Conservation (phyloP, 2,888 invertebrate species). For the Agonopterix heracliana region DNA sequence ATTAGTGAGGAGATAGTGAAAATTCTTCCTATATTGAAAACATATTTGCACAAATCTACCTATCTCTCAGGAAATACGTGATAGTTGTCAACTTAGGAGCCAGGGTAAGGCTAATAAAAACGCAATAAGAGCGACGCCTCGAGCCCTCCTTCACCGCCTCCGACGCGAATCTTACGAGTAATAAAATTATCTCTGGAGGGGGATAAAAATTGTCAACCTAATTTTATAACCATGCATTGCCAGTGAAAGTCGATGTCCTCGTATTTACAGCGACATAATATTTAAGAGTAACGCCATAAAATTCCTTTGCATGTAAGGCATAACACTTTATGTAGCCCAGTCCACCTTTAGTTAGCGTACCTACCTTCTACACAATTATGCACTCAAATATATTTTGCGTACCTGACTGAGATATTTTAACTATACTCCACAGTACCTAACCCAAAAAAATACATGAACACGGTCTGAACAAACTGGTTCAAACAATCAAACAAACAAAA, state of each 20-base stretch:
- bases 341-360: too few relatives aligned
- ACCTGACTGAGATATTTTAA: too few relatives aligned
- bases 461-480: too few relatives aligned
- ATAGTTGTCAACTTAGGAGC: slow-evolving; percentile 33
- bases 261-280: not conserved
- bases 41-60: slow-evolving; percentile 38
- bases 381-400: too few relatives aligned
- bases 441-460: too few relatives aligned
- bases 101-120: slow-evolving; percentile 53
- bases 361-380: too few relatives aligned
- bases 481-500: too few relatives aligned
- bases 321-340: too few relatives aligned
- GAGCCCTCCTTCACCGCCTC: slow-evolving; percentile 20
- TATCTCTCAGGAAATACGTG: slow-evolving; percentile 50
- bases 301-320: too few relatives aligned
- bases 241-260: not conserved
- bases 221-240: slow-evolving; percentile 2
- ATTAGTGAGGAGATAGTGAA: too few relatives aligned
- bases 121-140: slow-evolving; percentile 52
- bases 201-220: slow-evolving; percentile 42
- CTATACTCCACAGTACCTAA: too few relatives aligned
- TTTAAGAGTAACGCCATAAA: too few relatives aligned
- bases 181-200: slow-evolving; percentile 65
- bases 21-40: slow-evolving; percentile 19
- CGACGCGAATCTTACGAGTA: slow-evolving; percentile 56